These are phyloP conservation scores for Notechis scutatus DNA, from an alignment of 2,113 vertebrate species.

Conservation along the genomic window DNA sequence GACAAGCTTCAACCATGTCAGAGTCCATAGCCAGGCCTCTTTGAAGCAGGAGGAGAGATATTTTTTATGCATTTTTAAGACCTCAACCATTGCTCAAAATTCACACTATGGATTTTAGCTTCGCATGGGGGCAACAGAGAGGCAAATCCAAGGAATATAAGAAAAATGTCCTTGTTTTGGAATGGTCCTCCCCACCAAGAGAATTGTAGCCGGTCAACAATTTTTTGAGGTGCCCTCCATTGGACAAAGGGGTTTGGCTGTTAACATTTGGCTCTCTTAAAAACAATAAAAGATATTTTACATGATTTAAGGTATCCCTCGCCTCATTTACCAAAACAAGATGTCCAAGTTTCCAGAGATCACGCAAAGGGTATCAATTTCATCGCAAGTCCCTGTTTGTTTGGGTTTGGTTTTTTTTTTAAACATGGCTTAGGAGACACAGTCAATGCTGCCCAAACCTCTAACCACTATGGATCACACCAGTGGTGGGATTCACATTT, in stretches of 20 bases:
- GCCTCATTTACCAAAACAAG: background rate
- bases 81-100: background rate
- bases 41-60: background rate
- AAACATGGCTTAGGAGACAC: background rate
- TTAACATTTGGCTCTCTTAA: background rate
- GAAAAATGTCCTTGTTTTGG: background rate
- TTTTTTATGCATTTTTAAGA: background rate
- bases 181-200: background rate
- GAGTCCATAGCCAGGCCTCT: background rate
- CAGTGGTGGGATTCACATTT: no score
- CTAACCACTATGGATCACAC: background rate
- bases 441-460: background rate
- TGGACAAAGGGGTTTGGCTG: background rate
- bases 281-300: background rate
- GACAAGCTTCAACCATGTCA: background rate
- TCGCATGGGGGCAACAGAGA: no score
- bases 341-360: background rate
- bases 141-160: background rate
- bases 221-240: background rate
- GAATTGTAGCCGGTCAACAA: background rate
- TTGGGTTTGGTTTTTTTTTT: background rate
- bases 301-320: background rate
- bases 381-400: background rate
- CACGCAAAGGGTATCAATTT: background rate
- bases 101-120: background rate